Conservation (phyloP, 1,140 invertebrate species). For the Lanistes nyassanus region DNA sequence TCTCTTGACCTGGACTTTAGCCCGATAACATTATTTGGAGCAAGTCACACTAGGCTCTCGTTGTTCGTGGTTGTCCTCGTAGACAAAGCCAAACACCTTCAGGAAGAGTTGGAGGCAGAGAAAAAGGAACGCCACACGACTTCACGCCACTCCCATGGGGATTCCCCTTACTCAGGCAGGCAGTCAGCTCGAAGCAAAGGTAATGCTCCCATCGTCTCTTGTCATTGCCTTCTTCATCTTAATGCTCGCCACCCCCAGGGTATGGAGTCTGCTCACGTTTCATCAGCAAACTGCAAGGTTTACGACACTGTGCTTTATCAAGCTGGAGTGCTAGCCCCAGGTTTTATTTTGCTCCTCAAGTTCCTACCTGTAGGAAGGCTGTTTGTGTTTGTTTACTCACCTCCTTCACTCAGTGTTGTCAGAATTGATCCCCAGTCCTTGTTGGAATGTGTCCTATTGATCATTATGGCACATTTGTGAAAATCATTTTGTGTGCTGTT, state of each 20-base stretch:
- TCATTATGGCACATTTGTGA: too few species aligned
- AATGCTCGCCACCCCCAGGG: background rate
- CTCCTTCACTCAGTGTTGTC: too few species aligned
- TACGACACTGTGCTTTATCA: too few species aligned
- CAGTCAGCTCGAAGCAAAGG: slow-evolving; percentile 36
- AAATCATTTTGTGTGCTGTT: too few species aligned
- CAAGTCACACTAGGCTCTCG: background rate
- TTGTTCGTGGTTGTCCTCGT: slow-evolving; percentile 24
- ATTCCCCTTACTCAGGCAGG: slow-evolving; percentile 28
- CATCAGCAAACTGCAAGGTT: too few species aligned
- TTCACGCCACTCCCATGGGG: slow-evolving; percentile 28
- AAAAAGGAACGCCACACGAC: slow-evolving; percentile 34
- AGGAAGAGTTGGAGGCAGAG: slow-evolving; percentile 50
- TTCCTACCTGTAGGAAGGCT: too few species aligned
- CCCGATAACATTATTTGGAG: too few species aligned
- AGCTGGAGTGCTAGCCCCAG: too few species aligned
- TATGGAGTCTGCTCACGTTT: background rate
- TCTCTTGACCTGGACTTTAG: background rate
- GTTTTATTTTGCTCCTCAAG: too few species aligned
- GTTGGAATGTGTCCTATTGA: too few species aligned
- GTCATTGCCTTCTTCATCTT: background rate
- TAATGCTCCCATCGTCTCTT: slow-evolving; percentile 19
- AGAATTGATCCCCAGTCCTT: too few species aligned
- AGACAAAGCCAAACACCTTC: slow-evolving; percentile 54
- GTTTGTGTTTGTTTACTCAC: too few species aligned